Conservation (phyloP, 64 coral and sea anemone genomes). For the Porites lutea region DNA sequence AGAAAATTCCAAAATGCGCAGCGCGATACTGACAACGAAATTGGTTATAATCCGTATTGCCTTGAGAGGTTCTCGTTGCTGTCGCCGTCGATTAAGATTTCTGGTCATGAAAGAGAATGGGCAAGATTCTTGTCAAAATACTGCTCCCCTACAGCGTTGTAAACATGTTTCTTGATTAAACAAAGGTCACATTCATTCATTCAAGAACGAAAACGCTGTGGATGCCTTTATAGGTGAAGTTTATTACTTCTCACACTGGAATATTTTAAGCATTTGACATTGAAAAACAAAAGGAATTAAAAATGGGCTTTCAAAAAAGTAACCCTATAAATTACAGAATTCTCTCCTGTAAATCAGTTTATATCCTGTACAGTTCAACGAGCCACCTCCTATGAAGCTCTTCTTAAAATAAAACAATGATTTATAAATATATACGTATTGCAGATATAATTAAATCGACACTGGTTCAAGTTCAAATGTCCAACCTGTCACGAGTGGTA, state of each 20-base stretch:
- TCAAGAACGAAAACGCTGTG: not conserved
- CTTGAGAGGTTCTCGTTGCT: too few relatives aligned
- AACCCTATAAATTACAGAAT: slow-evolving; percentile 15
- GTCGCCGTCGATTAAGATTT: too few relatives aligned
- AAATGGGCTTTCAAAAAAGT: not conserved
- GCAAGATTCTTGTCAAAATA: too few relatives aligned
- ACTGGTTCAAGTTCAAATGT: not conserved
- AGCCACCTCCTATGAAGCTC: not conserved
- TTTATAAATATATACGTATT: slow-evolving; percentile 35
- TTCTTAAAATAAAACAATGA: slow-evolving; percentile 40
- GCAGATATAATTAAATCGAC: slow-evolving; percentile 14
- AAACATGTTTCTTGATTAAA: not conserved
- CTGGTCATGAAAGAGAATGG: too few relatives aligned
- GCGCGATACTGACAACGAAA: too few relatives aligned
- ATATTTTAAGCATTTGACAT: slow-evolving; percentile 20
- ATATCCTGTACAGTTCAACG: slow-evolving; percentile 28
- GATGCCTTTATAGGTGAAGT: not conserved
- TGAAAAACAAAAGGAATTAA: slow-evolving; percentile 18
- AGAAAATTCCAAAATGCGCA: too few relatives aligned
- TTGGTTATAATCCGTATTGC: too few relatives aligned
- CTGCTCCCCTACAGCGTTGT: too few relatives aligned
- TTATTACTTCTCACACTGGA: slow-evolving; percentile 24
- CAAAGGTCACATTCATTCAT: not conserved
- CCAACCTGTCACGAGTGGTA: not conserved
- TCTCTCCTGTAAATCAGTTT: not conserved